Percentiles rank a stretch among this genome's conserved stretches.
Conservation (phyloP, 2,113 vertebrate species). For the Odontophorus gujanensis region DNA sequence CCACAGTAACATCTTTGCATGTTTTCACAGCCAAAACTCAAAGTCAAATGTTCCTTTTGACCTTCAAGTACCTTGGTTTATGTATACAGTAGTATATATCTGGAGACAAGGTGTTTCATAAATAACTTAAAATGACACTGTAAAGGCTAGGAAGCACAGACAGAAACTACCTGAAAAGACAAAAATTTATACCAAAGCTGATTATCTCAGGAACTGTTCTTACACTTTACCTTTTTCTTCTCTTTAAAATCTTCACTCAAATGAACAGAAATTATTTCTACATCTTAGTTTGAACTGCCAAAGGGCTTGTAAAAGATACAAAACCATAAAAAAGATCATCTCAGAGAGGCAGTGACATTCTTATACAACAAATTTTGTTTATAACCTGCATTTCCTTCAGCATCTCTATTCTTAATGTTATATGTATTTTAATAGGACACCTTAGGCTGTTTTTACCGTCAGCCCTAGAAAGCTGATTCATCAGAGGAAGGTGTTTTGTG, state of each 20-base stretch:
- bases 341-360: background rate
- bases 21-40: background rate
- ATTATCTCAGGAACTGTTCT: background rate
- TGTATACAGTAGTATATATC: background rate
- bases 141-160: background rate
- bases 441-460: background rate
- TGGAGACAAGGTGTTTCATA: conserved; percentile 12
- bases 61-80: background rate
- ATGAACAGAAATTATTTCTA: background rate
- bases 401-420: background rate
- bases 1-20: background rate
- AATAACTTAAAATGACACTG: background rate
- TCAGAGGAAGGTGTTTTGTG: background rate
- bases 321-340: background rate
- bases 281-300: background rate
- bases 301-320: background rate
- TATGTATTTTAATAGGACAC: background rate
- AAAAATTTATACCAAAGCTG: background rate
- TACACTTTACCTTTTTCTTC: background rate
- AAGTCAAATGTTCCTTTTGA: background rate
- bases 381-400: background rate
- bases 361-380: background rate
- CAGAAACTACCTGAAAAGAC: background rate
- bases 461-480: background rate
- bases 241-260: background rate